Conservation (phyloP, 2,113 vertebrate genomes). For the Brienomyrus longianalis region DNA sequence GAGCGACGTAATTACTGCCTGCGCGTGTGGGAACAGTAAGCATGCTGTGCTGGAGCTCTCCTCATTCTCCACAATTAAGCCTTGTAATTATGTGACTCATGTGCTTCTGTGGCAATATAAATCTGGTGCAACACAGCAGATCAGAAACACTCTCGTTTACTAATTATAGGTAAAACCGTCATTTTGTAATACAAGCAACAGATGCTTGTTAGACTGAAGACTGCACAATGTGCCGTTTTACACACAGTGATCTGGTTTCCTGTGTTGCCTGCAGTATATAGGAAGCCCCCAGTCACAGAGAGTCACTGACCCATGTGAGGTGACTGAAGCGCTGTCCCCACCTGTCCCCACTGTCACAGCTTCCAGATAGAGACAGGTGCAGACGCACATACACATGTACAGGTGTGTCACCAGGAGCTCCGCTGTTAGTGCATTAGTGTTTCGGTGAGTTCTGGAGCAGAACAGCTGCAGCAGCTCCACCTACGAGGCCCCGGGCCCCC, state of each 20-base stretch:
- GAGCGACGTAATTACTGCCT: neutral
- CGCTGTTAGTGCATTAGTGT: neutral
- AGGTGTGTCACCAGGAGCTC: neutral
- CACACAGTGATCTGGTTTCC: neutral
- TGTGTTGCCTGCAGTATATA: neutral
- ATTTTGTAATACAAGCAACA: neutral
- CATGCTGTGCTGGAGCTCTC: neutral
- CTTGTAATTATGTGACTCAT: slow-evolving; percentile 6
- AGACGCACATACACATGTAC: neutral
- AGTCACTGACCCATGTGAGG: neutral
- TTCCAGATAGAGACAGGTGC: neutral
- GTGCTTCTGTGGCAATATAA: neutral
- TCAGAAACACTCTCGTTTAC: neutral
- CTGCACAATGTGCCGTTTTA: neutral
- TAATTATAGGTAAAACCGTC: neutral
- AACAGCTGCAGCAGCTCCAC: neutral
- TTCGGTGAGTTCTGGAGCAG: neutral
- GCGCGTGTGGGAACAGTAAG: neutral
- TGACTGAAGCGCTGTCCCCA: neutral
- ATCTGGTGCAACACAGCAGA: neutral
- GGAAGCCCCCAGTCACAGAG: neutral
- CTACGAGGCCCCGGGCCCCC: neutral
- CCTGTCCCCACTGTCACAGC: neutral
- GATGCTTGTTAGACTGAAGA: neutral
- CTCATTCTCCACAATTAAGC: neutral